Evolutionary conservation across 1,140 invertebrate species (phyloP).

Genomic region (Reticulitermes speratus): DNA sequence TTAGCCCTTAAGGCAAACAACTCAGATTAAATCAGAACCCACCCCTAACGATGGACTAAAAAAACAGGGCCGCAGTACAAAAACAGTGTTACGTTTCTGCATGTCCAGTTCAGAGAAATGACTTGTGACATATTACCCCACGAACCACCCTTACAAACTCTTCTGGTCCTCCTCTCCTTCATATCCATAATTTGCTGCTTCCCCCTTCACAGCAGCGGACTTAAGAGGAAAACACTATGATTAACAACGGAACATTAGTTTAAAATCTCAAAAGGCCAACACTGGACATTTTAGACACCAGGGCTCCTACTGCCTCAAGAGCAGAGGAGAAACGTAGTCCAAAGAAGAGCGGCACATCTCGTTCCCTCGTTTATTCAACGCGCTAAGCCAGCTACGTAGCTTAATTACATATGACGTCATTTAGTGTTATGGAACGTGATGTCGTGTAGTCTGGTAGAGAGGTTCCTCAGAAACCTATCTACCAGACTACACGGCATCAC

Average conservation of each 20-base stretch:
- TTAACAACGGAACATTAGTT: constrained; percentile 19
- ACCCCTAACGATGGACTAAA: background rate
- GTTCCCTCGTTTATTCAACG: too few species aligned
- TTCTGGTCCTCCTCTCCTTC: background rate
- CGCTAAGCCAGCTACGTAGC: too few species aligned
- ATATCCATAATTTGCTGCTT: constrained; percentile 4
- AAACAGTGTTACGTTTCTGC: background rate
- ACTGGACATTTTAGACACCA: constrained; percentile 8
- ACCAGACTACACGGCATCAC: too few species aligned
- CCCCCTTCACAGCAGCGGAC: background rate
- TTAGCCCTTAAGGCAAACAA: constrained; percentile 10
- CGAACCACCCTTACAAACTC: background rate
- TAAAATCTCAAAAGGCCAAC: constrained; percentile 18
- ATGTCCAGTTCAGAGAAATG: background rate
- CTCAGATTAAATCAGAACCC: constrained; percentile 12
- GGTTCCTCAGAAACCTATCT: too few species aligned
- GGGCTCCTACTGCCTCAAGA: background rate
- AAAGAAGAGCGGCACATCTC: background rate
- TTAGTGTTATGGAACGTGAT: too few species aligned
- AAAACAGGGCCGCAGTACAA: background rate
- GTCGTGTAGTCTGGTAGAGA: too few species aligned
- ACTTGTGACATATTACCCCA: constrained; percentile 18
- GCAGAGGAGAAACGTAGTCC: background rate
- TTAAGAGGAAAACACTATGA: constrained; percentile 16
- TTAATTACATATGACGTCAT: too few species aligned